Conservation (phyloP, 2,113 vertebrate genomes). For the Irena cyanogastra region DNA sequence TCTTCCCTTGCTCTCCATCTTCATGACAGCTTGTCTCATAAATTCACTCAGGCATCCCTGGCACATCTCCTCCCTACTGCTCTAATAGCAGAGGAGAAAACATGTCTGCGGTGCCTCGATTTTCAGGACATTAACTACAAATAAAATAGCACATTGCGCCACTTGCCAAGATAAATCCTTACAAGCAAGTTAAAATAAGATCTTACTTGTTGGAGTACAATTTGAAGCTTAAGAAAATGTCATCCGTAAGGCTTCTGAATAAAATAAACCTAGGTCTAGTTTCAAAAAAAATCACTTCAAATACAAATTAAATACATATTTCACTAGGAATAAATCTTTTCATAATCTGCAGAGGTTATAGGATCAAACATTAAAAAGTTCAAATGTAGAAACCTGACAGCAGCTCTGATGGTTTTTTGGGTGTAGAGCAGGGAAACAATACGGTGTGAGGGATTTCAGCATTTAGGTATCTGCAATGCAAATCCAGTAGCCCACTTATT, state of each 20-base stretch:
- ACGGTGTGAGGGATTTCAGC: background rate
- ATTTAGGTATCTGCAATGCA: background rate
- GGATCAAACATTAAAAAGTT: background rate
- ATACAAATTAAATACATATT: background rate
- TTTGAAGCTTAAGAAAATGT: slow-evolving; percentile 17
- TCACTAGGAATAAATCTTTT: background rate
- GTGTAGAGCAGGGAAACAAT: background rate
- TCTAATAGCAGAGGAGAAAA: background rate
- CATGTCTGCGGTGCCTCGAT: background rate
- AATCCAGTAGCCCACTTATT: background rate
- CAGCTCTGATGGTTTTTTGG: background rate
- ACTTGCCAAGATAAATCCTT: background rate
- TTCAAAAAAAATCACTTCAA: background rate
- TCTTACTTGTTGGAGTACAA: background rate
- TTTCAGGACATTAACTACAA: background rate
- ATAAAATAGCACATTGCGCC: background rate
- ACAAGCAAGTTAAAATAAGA: slow-evolving; percentile 8
- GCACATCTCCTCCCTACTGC: background rate
- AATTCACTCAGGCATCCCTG: background rate
- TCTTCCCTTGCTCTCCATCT: background rate
- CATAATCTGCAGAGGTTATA: background rate
- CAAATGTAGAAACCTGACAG: background rate
- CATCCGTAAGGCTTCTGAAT: background rate
- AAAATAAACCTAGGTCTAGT: background rate
- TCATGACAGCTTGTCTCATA: background rate